Percentiles rank a stretch among this genome's conserved stretches.
Evolutionary conservation across 53 echinoderm and acorn worm genomes (phyloP).

Genomic region (Echinarachnius parma): DNA sequence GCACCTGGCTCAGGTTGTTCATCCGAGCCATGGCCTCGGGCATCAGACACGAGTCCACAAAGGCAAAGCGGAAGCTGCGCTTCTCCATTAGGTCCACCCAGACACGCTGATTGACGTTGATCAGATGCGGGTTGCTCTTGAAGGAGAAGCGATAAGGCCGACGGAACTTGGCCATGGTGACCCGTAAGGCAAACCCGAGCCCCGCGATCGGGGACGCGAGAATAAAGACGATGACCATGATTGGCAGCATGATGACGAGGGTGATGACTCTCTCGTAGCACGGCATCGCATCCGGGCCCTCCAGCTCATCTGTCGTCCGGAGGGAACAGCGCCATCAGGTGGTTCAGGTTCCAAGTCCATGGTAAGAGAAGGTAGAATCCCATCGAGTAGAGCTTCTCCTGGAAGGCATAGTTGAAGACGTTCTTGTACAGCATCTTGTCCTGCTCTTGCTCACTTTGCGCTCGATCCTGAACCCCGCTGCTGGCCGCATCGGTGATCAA

Average conservation of each 20-base stretch:
- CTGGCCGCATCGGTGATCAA: too few species aligned
- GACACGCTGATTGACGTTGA: slow-evolving; percentile 68
- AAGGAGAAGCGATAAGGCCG: slow-evolving; percentile 86
- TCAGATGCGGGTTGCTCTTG: slow-evolving; percentile 57
- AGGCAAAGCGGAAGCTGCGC: slow-evolving; percentile 74
- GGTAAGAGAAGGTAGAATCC: slow-evolving; percentile 73
- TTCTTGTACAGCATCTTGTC: slow-evolving; percentile 43
- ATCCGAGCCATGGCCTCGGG: slow-evolving; percentile 88
- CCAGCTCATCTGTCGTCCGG: slow-evolving; percentile 69
- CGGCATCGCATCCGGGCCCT: slow-evolving; percentile 73
- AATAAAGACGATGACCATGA: slow-evolving; percentile 63
- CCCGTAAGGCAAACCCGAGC: slow-evolving; percentile 68
- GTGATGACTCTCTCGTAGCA: slow-evolving; percentile 72
- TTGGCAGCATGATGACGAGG: slow-evolving; percentile 66
- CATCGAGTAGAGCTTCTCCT: slow-evolving; percentile 66
- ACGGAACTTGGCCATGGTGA: slow-evolving; percentile 68
- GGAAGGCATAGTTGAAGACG: slow-evolving; percentile 44
- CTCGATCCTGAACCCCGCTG: too few species aligned
- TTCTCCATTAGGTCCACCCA: slow-evolving; percentile 72
- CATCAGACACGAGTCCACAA: slow-evolving; percentile 73
- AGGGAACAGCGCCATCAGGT: slow-evolving; percentile 72
- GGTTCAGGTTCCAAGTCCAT: slow-evolving; percentile 91
- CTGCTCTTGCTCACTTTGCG: background rate
- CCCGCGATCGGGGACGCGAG: slow-evolving; percentile 77
- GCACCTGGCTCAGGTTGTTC: slow-evolving; percentile 80